A percentile compares a stretch with the other conserved stretches of the same genome.
These are phyloP conservation scores for Paedocypris micromegethes DNA, from an alignment of 2,797 vertebrate species.

Conservation along the genomic window DNA sequence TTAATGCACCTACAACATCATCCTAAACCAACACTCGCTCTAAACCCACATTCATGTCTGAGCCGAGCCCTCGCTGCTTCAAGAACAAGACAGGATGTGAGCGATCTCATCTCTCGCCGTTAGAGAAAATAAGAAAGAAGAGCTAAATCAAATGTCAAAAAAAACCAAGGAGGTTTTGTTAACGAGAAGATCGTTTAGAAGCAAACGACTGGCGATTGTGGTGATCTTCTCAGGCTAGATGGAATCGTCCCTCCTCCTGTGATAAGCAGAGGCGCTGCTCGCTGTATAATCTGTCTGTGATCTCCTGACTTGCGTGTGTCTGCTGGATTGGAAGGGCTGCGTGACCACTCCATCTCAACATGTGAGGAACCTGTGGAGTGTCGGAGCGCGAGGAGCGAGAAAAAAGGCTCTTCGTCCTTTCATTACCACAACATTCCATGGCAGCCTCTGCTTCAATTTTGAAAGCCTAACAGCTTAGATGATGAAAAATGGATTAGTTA, in stretches of 20 bases:
- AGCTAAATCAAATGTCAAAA: conserved; percentile 46
- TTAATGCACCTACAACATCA: conserved; percentile 17
- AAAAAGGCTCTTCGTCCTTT: background rate
- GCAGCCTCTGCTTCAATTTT: conserved; percentile 16
- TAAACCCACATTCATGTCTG: conserved; percentile 27
- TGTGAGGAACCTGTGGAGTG: conserved; percentile 34
- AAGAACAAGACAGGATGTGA: conserved; percentile 15
- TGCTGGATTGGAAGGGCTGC: conserved; percentile 37
- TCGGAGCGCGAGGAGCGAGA: conserved; percentile 6
- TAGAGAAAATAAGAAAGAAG: conserved; percentile 4
- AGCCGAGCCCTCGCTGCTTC: conserved; percentile 14
- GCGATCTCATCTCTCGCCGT: conserved; percentile 5
- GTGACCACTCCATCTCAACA: conserved; percentile 36
- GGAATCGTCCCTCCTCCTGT: conserved; percentile 23
- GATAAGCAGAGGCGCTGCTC: conserved; percentile 41
- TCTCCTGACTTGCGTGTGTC: conserved; percentile 35
- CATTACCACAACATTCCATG: conserved; percentile 9
- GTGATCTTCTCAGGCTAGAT: conserved; percentile 15
- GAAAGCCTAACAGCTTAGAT: conserved; percentile 24
- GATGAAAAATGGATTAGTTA: conserved; percentile 38
- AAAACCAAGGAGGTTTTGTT: conserved; percentile 39
- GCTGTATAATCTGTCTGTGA: conserved; percentile 45
- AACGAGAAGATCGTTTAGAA: conserved; percentile 37
- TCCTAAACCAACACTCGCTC: conserved; percentile 17
- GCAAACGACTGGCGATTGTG: conserved; percentile 42